These are phyloP conservation scores for Eumerus sabulonum DNA, from an alignment of 2,888 invertebrate species.

Conservation along the genomic window DNA sequence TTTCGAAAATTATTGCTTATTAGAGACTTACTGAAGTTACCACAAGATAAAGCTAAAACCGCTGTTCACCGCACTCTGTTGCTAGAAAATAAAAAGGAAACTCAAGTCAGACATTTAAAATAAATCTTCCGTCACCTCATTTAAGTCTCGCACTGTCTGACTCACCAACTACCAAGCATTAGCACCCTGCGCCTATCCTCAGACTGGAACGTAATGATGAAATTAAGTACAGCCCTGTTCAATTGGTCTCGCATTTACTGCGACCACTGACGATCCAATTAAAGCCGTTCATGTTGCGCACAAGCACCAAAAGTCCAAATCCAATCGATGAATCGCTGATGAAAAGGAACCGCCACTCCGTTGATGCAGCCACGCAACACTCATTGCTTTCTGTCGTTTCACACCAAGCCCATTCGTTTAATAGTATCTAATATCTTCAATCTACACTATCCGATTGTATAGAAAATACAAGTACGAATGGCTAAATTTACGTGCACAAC, in stretches of 20 bases:
- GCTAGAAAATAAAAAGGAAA: no score
- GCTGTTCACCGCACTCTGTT: no score
- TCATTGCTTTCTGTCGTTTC: conserved; percentile 45
- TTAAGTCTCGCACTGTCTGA: no score
- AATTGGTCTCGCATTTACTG: conserved; percentile 36
- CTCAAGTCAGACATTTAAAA: no score
- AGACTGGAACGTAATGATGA: no score
- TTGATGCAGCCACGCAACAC: conserved; percentile 31
- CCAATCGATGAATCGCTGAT: conserved; percentile 47
- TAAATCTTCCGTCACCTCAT: no score
- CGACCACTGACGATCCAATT: conserved; percentile 40
- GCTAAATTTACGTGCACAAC: conserved; percentile 40
- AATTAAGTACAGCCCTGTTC: no score
- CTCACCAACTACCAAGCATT: no score
- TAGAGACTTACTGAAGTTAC: no score
- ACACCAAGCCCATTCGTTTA: conserved; percentile 30
- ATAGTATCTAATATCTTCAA: conserved; percentile 39
- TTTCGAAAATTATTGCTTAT: no score
- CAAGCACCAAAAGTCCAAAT: conserved; percentile 5
- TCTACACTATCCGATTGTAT: conserved; percentile 29
- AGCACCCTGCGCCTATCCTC: no score
- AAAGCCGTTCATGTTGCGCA: conserved; percentile 30
- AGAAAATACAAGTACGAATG: background rate
- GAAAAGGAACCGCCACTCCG: conserved; percentile 53
- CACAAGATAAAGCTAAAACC: no score